Conservation (phyloP, 2,797 vertebrate genomes). For the Cynopterus sphinx region DNA sequence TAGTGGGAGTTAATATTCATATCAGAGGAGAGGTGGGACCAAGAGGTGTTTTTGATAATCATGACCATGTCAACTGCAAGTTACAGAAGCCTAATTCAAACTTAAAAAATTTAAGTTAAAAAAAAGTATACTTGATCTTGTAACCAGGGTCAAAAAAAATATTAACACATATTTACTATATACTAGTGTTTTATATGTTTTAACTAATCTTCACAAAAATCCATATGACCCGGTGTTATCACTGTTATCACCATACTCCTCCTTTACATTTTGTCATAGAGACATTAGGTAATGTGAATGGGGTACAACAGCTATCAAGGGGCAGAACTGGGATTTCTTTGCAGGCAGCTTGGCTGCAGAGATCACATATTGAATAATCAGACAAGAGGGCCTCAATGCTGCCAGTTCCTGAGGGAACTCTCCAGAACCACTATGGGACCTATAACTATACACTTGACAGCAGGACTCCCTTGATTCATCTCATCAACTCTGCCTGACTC, state of each 20-base stretch:
- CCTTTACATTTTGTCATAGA: neutral
- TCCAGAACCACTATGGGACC: neutral
- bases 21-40: neutral
- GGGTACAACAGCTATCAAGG: neutral
- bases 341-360: neutral
- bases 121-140: neutral
- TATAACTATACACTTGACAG: neutral
- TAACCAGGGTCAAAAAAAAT: neutral
- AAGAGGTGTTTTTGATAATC: neutral
- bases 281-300: neutral
- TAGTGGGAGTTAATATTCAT: neutral
- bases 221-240: neutral
- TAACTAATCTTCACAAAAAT: neutral
- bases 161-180: neutral
- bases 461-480: neutral
- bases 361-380: neutral
- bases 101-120: neutral
- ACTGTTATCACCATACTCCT: neutral
- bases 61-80: neutral
- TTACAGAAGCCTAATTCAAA: neutral
- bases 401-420: neutral
- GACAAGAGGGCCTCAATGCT: neutral
- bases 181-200: neutral
- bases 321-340: neutral
- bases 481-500: neutral